Base-by-base conservation (phyloP, 2,797 vertebrate genomes). In the Galagoides demidoff region DNA sequence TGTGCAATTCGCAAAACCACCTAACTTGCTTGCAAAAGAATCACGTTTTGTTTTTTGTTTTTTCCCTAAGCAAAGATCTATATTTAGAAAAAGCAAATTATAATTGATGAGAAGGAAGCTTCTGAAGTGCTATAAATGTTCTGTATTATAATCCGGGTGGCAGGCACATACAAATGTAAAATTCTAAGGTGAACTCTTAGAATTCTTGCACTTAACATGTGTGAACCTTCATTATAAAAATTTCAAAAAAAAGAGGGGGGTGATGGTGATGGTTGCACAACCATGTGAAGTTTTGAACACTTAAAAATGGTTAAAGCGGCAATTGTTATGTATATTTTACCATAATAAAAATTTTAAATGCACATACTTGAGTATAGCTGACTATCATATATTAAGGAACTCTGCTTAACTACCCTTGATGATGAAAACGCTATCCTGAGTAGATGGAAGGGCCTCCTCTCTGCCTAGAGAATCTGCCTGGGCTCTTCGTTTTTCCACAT, bases 1-100 rank as follows among this genome's bases (percentile, higher is more conserved):
- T 85, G 4, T 55, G 85, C 37, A 84, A 17, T 66, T 20, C 84
- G 5, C 74, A 84, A 96, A 95, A 91, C 55, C 39, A 94, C 34
- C 27, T 84, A 84, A 73, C 34, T 17, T 78, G 82, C 78, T 86
- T 92, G 89, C 52, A 82, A 61, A 92, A 70, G 16, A 73, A 27
- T 29, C 7, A 22, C 29, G 27, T 37, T 57, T 49, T 84, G 55
- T 31, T 70, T 86, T 55, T 13, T 61, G 23, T 49, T 19, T 12
- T 34, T 43, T 34, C 39, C 55, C 39, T 4, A 1, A 96, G 68
- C 59, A 89, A 88, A 93, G 78, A 68, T 39, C 85, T 74, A 66
- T 81, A 79, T 22, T 83, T 71, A 94, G 73, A 85, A 55, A 78
- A 55, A 76, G 39, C 14, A 57, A 94, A 63, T n/a, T 49, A 23